These are phyloP conservation scores for Notodonta dromedarius DNA, from an alignment of 2,888 invertebrate species.

Conservation along the genomic window DNA sequence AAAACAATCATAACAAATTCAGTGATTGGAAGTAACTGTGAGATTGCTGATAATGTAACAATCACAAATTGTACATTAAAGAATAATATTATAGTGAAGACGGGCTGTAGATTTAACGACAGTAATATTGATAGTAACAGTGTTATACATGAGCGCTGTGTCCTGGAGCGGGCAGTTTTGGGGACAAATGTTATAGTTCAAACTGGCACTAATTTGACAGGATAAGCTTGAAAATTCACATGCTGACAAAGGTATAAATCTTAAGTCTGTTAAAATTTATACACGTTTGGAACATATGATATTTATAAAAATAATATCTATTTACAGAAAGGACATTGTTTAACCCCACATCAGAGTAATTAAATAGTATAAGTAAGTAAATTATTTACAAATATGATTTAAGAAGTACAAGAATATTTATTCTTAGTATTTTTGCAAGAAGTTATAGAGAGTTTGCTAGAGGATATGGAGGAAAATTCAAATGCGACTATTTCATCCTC, in stretches of 20 bases:
- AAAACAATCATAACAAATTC: conserved; percentile 86
- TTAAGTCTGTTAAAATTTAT: conserved; percentile 1
- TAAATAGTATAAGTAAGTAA: background rate
- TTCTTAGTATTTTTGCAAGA: conserved; percentile 93
- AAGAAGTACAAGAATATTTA: background rate
- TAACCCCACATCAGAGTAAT: conserved; percentile 66
- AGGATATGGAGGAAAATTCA: conserved; percentile 94
- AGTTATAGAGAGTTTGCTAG: conserved; percentile 95
- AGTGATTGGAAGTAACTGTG: conserved; percentile 91
- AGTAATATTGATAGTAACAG: conserved; percentile 86
- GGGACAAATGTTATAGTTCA: conserved; percentile 75
- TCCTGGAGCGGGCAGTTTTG: conserved; percentile 85
- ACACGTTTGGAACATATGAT: too few relatives aligned
- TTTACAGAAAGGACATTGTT: conserved; percentile 13
- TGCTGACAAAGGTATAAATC: conserved; percentile 50
- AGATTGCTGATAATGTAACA: conserved; percentile 89
- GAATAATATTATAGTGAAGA: conserved; percentile 88
- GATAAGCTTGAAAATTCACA: conserved; percentile 60
- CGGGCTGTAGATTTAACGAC: conserved; percentile 85
- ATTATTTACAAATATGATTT: too few relatives aligned
- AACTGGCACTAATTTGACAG: conserved; percentile 61
- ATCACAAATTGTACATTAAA: conserved; percentile 91
- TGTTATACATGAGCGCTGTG: conserved; percentile 78
- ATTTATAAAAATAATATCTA: background rate
- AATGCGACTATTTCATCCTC: conserved; percentile 95